phyloP scores from a whole-genome alignment of 2,797 vertebrate genomes.

The Lophura swinhoii region DNA sequence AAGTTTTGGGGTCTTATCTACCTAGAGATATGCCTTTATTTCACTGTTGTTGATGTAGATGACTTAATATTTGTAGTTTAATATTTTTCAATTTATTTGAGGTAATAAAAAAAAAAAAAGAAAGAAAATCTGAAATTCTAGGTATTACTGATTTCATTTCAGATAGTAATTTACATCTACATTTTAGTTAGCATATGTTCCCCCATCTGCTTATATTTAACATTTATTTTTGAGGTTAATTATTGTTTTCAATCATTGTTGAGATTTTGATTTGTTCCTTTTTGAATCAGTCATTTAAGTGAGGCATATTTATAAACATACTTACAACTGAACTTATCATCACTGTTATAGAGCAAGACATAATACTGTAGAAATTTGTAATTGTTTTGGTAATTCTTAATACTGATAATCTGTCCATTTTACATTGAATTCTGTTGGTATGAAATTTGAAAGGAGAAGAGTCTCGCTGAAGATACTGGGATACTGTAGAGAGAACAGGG shows the following conservation, averaged over 20 bases:
- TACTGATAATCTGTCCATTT: background rate
- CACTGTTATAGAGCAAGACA: background rate
- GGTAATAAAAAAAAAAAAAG: background rate
- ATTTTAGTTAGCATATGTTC: constrained; percentile 25
- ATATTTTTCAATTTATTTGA: background rate
- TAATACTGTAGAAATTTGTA: background rate
- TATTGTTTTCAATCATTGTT: background rate
- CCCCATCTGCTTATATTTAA: constrained; percentile 31
- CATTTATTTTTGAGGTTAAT: constrained; percentile 31
- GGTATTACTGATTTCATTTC: background rate
- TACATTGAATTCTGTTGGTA: background rate
- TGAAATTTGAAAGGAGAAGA: background rate
- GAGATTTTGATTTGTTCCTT: constrained; percentile 23
- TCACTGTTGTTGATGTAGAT: background rate
- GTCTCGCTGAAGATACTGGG: background rate
- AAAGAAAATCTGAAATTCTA: background rate
- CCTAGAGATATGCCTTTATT: background rate
- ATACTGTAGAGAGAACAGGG: background rate
- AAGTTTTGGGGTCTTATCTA: background rate
- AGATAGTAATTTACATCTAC: background rate
- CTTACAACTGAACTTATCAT: background rate
- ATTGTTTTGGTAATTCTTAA: background rate
- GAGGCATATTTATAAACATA: background rate
- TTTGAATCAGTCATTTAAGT: background rate
- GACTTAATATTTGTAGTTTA: background rate